Base-by-base conservation (phyloP, 1,140 invertebrate genomes). In the Zaprionus vittiger region DNA sequence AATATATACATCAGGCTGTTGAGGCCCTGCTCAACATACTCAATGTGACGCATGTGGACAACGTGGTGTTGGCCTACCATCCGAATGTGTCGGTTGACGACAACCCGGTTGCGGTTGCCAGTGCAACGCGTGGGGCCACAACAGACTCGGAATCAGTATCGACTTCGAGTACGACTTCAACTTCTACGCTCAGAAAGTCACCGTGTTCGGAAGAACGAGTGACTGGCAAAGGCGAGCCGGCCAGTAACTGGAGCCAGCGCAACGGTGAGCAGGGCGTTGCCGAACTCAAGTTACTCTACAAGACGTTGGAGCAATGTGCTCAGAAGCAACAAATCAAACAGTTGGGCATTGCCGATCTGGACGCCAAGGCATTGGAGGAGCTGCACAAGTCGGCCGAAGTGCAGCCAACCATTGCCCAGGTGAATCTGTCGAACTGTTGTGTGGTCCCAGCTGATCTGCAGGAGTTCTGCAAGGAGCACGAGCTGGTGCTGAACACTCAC, bases 361-460 rank as follows among this genome's bases (percentile, higher is more conserved):
- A 97, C 81, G 96, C 96, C 37, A 94, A 94, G 5, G 94, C 95
- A 28, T 96, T 99, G 59, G 95, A 96, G 41, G 93, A 96, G 69
- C 93, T 99, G 0, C 96, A 97, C 93, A 94, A 96, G 15, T 96
- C 95, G 94, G 96, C 97, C n/a, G 94, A 94, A 75, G 96, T 98
- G 1, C 97, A 98, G 83, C 98, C 98, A 17, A 95, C 95, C 76
- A 98, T 99, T 67, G 96, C 99, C 75, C 98, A 99, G 94, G 98
- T 99, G 72, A 99, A 98, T 94, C 94, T 99, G 57, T 96, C 98
- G 1, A 97, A 96, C 4, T 99, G 98, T 93, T 99, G 99, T 94
- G 97, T 99, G 4, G 98, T 99, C 69, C 98, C 98, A 14, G 96
- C 97, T 22, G 96, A 96, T 12, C 94, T 99, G 66, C 96, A 97